Base-by-base conservation (phyloP, 2,888 invertebrate genomes). In the Clitarchus hookeri region DNA sequence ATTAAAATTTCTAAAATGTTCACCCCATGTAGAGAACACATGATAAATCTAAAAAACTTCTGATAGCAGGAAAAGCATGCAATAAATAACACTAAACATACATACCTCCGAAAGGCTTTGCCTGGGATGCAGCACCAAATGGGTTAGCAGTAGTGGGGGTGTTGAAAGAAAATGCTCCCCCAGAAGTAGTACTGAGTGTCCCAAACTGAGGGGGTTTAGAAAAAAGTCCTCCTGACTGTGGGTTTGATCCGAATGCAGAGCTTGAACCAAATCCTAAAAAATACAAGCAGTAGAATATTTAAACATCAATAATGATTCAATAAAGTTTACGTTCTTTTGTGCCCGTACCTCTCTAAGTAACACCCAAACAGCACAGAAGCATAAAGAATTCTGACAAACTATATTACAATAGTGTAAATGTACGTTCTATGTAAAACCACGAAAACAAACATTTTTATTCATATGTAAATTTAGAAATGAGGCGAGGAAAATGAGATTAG, bases 201-300 rank as follows among this genome's bases (percentile, higher is more conserved):
- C 95, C 95, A 90, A 95, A 95, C 23, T 92, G 93, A 65, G 65
- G 92, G 85, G 93, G 93, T 92, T 95, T 95, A 0, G 95, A 95
- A 91, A 97, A 95, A 77, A 96, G 92, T 84, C 93, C 92, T 0
- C 93, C 92, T 44, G 84, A 84, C 82, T 88, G 88, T 27, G 79
- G 84, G 0, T 94, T 92, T 0, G 94, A 93, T 86, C 93, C 92
- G 90, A 94, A 94, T 16, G 91, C 90, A 9, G 92, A 90, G 44
- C 92, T 90, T 85, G 92, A 90, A 77, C 94, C 93, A 90, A 95
- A 94, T 13, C 93, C 93, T 88, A 86, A 16, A 85, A 86, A 48
- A 65, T 48, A 48, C 48, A 48, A 48, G 48, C 48, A 48, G 48
- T 6, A 48, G 16, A 48, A 36, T 36, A n/a, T n/a, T n/a, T n/a